Conservation (phyloP, 2,888 invertebrate genomes). For the Troglohyphantes excavatus region DNA sequence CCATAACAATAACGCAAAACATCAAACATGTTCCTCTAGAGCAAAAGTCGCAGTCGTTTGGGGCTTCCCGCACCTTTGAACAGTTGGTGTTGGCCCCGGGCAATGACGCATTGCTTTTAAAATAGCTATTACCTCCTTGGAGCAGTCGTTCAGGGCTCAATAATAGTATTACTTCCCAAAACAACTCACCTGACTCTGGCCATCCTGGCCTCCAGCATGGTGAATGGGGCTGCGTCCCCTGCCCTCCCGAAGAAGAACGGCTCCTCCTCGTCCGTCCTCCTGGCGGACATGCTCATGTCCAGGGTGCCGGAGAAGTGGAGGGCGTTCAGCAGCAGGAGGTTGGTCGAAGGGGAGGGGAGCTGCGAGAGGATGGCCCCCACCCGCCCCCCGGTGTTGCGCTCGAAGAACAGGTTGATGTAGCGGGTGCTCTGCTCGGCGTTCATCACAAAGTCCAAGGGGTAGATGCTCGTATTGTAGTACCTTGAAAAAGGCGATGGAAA, state of each 20-base stretch:
- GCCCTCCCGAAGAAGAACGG: conserved; percentile 34
- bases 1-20: too few species aligned
- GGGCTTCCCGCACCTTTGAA: too few species aligned
- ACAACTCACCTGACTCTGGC: conserved; percentile 79
- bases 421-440: conserved; percentile 80
- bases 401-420: conserved; percentile 80
- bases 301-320: conserved; percentile 78
- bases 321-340: conserved; percentile 79
- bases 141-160: too few species aligned
- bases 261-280: conserved; percentile 40
- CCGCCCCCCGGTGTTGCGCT: conserved; percentile 77
- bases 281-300: conserved; percentile 74
- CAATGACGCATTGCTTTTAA: too few species aligned
- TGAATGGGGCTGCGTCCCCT: conserved; percentile 28
- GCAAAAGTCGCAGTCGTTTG: too few species aligned
- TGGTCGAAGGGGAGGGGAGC: conserved; percentile 78
- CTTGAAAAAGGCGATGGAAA: conserved; percentile 4
- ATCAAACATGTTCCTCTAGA: too few species aligned
- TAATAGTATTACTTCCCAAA: too few species aligned
- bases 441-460: conserved; percentile 80
- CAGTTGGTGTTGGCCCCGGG: too few species aligned
- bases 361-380: conserved; percentile 72
- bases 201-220: conserved; percentile 76
- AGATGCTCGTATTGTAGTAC: conserved; percentile 80
- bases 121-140: too few species aligned